Percentiles rank a stretch among this genome's conserved stretches.
These are phyloP conservation scores for Thryonomys swinderianus DNA, from an alignment of 2,113 vertebrate genomes.

Conservation along the genomic window DNA sequence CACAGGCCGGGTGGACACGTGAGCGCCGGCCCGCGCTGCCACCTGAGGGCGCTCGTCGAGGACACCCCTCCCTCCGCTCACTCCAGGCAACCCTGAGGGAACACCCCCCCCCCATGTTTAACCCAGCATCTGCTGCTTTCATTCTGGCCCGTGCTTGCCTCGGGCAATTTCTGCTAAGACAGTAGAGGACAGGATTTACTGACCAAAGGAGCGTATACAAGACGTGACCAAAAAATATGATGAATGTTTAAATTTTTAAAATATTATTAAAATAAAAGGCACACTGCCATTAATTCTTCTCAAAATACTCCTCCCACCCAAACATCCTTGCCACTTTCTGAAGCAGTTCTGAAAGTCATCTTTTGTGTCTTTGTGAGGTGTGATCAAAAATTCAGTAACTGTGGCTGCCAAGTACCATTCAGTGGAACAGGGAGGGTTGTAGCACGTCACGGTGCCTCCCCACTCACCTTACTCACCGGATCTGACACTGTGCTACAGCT, in stretches of 20 bases:
- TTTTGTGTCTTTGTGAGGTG: not conserved
- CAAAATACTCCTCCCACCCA: not conserved
- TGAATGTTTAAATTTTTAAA: not conserved
- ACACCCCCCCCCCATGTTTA: not conserved
- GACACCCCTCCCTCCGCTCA: not conserved
- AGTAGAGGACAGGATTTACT: not conserved
- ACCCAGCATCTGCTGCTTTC: not conserved
- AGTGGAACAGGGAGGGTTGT: not conserved
- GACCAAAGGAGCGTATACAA: not conserved
- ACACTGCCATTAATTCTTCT: not conserved
- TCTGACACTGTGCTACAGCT: not conserved
- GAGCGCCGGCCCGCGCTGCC: not conserved
- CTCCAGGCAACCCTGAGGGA: not conserved
- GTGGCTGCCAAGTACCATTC: not conserved
- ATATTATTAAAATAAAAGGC: not conserved
- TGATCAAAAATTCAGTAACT: not conserved
- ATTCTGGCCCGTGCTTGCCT: not conserved
- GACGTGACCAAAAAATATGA: not conserved
- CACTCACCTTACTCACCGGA: not conserved
- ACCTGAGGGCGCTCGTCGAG: not conserved
- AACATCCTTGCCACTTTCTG: not conserved
- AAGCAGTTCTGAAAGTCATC: not conserved
- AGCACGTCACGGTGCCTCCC: too few species aligned
- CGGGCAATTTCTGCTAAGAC: not conserved
- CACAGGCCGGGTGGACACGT: not conserved